Base-by-base conservation (phyloP, 2,113 vertebrate genomes). In the Nyctibius bracteatus region DNA sequence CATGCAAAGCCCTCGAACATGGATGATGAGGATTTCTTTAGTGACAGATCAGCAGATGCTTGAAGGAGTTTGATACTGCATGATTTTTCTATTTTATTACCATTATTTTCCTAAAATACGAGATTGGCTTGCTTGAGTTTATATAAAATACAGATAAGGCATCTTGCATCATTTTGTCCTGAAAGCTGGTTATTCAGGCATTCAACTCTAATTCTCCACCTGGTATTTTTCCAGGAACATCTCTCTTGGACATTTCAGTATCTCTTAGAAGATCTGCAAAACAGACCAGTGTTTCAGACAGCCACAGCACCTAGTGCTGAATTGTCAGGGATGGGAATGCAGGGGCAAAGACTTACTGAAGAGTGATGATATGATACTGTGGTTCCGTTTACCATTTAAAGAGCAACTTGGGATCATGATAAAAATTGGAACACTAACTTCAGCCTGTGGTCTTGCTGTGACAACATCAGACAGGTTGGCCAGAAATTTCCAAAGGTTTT, bases 1-100 rank as follows among this genome's bases (percentile, higher is more conserved):
- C 95, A 87, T 1, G 51, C 68, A 89, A 77, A 79, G 62, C 94
- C 85, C 90, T 88, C 77, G 80, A 44, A 81, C 70, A 33, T 1
- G 65, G 37, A 52, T 91, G 88, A 63, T 25, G 89, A 94, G 96
- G 91, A 94, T 97, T 96, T 92, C 80, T 85, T 92, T 27, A 90
- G 73, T 89, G 92, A 96, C 77, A 94, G 92, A 74, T 77, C 88
- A 77, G 82, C 12, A 4, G 44, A 16, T 71, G 82, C 89, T 71
- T 59, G 85, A 52, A 91, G 71, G 83, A 84, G 39, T 62, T 94
- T 49, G 37, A 57, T 14, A 23, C 41, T 33, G 19, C 14, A 6
- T 55, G 28, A 27, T 54, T 80, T 80, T 87, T 49, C 22, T 39
- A 10, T 30, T 94, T 87, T 67, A 78, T 92, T 75, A 24, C 52